phyloP scores from a whole-genome alignment of 2,113 vertebrate species.

The Paedocypris sp. region DNA sequence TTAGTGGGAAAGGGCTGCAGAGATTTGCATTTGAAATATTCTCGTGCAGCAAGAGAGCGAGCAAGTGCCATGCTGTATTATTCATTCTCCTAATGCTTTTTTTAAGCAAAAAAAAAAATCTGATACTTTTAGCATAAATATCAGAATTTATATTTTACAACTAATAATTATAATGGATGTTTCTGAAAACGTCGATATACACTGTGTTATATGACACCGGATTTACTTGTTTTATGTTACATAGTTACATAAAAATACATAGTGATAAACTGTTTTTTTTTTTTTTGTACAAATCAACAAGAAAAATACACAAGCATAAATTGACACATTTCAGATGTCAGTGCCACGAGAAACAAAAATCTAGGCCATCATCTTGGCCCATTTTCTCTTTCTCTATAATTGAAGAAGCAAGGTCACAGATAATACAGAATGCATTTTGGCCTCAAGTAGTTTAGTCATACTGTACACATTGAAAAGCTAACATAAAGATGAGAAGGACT shows the following conservation, averaged over 20 bases:
- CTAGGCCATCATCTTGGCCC: slow-evolving; percentile 7
- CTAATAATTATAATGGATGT: too few species aligned
- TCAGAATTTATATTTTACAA: too few species aligned
- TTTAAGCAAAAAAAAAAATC: too few species aligned
- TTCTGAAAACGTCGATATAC: too few species aligned
- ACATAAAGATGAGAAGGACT: neutral
- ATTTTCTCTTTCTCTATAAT: slow-evolving; percentile 5
- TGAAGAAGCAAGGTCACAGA: slow-evolving; percentile 12
- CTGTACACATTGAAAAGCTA: neutral
- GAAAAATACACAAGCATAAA: neutral
- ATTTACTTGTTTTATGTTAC: too few species aligned
- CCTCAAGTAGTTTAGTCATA: slow-evolving; percentile 7
- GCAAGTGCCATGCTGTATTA: too few species aligned
- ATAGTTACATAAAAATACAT: too few species aligned
- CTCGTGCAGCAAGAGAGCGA: slow-evolving; percentile 4
- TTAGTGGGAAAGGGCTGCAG: slow-evolving; percentile 7
- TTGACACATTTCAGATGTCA: neutral
- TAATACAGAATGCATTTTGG: slow-evolving; percentile 4
- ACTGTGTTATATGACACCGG: too few species aligned
- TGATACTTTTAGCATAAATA: too few species aligned
- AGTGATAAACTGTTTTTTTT: too few species aligned
- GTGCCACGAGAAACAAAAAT: neutral
- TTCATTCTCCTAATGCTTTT: too few species aligned
- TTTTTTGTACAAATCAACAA: neutral
- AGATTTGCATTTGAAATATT: slow-evolving; percentile 25